These are phyloP conservation scores for Crocidura indochinensis DNA, from an alignment of 2,797 vertebrate species.

Conservation along the genomic window DNA sequence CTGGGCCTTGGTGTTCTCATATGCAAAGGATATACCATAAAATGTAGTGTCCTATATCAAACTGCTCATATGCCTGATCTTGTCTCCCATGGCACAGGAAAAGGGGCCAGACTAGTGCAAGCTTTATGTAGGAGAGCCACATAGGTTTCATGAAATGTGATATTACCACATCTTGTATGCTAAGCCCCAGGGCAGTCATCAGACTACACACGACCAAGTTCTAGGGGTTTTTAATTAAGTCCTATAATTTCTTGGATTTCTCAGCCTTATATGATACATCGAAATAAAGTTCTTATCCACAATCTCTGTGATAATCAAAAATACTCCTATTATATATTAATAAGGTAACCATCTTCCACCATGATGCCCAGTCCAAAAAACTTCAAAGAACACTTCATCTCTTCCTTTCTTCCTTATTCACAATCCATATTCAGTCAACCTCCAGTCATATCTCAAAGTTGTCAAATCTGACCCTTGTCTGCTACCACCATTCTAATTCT, in stretches of 20 bases:
- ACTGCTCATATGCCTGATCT: neutral
- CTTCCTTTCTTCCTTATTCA: neutral
- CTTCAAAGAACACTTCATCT: neutral
- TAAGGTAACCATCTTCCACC: neutral
- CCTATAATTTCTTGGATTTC: neutral
- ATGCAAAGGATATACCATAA: neutral
- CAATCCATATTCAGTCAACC: neutral
- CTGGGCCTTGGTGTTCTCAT: neutral
- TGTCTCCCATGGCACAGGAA: neutral
- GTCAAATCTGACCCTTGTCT: neutral
- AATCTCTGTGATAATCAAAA: neutral
- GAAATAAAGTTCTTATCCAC: conserved; percentile 14
- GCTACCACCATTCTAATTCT: neutral
- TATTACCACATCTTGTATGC: neutral
- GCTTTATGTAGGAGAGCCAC: neutral
- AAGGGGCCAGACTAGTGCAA: neutral
- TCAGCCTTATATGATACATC: neutral
- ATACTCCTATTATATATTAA: neutral
- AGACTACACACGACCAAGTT: neutral
- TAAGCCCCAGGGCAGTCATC: neutral
- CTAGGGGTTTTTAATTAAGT: neutral
- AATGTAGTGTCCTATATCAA: neutral
- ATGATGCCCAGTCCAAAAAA: neutral
- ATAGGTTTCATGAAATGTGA: neutral
- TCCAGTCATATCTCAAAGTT: neutral